These are phyloP conservation scores for Australoheros facetus DNA, from an alignment of 2,797 vertebrate species.

Conservation along the genomic window DNA sequence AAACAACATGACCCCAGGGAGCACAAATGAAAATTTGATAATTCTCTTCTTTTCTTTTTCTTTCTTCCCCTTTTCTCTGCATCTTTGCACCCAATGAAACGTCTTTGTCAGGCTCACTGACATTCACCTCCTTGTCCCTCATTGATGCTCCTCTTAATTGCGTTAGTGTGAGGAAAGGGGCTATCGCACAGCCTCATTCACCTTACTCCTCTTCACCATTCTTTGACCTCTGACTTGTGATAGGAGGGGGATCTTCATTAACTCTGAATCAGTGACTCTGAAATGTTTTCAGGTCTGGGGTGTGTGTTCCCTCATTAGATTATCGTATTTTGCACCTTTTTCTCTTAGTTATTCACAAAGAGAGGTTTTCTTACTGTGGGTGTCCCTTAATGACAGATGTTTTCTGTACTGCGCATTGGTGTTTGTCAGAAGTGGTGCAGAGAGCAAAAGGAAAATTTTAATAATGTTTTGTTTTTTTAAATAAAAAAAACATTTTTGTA, in stretches of 20 bases:
- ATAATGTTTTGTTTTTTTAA: background rate
- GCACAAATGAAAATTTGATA: constrained; percentile 91
- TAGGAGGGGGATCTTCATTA: constrained; percentile 83
- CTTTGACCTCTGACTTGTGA: constrained; percentile 83
- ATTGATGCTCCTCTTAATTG: constrained; percentile 79
- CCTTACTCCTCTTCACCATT: constrained; percentile 73
- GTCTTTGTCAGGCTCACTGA: constrained; percentile 75
- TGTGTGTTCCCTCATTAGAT: constrained; percentile 83
- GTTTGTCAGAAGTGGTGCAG: background rate
- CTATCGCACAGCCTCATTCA: constrained; percentile 66
- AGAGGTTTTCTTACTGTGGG: constrained; percentile 62
- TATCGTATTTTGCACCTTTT: constrained; percentile 75
- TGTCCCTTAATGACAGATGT: constrained; percentile 28
- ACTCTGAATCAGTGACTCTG: constrained; percentile 81
- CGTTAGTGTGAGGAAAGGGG: constrained; percentile 53
- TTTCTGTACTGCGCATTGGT: constrained; percentile 8
- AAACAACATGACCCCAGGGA: constrained; percentile 93
- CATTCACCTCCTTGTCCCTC: constrained; percentile 74
- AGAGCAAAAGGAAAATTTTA: constrained; percentile 8
- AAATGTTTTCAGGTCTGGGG: constrained; percentile 80
- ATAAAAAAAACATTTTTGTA: background rate
- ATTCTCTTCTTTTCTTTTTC: constrained; percentile 61
- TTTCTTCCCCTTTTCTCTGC: constrained; percentile 71
- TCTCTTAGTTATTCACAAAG: constrained; percentile 68
- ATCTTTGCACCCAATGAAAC: constrained; percentile 82